Percentiles rank a stretch among this genome's conserved stretches.
These are phyloP conservation scores for Dasysyrphus tricinctus DNA, from an alignment of 2,888 invertebrate genomes.

Conservation along the genomic window DNA sequence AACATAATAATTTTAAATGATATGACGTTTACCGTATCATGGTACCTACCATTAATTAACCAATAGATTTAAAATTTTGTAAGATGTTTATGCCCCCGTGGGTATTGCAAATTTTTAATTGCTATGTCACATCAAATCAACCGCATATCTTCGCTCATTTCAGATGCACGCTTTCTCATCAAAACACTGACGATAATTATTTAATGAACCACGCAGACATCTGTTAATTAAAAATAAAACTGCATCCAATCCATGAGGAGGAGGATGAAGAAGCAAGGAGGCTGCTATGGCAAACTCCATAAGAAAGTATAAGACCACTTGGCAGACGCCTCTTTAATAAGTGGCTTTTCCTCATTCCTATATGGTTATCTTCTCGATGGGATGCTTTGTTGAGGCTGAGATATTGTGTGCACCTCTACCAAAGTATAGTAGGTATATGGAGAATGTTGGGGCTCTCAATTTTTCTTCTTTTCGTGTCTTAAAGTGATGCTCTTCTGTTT, in stretches of 20 bases:
- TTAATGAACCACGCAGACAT: constrained; percentile 70
- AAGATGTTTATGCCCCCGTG: neutral
- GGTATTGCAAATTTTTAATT: constrained; percentile 21
- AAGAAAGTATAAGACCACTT: constrained; percentile 71
- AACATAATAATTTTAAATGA: neutral
- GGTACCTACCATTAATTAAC: constrained; percentile 9
- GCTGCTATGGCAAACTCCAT: constrained; percentile 19
- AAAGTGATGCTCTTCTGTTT: constrained; percentile 17
- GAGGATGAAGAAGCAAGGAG: too few species aligned
- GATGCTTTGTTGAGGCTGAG: constrained; percentile 35
- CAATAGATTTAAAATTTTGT: neutral
- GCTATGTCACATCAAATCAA: constrained; percentile 31
- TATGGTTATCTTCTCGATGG: constrained; percentile 31
- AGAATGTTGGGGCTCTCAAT: constrained; percentile 11
- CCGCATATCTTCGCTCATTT: constrained; percentile 23
- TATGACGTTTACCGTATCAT: neutral
- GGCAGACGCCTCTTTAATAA: constrained; percentile 67
- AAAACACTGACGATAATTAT: constrained; percentile 63
- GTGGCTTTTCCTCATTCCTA: constrained; percentile 69
- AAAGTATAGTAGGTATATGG: neutral
- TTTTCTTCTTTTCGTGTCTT: constrained; percentile 1
- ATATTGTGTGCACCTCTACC: neutral
- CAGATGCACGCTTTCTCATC: constrained; percentile 31
- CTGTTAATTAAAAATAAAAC: constrained; percentile 75
- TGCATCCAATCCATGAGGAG: constrained; percentile 35